Evolutionary conservation across 2,113 vertebrate species (phyloP), one percentile per base, ranked within the genome.

Genomic region (Alces alces): DNA sequence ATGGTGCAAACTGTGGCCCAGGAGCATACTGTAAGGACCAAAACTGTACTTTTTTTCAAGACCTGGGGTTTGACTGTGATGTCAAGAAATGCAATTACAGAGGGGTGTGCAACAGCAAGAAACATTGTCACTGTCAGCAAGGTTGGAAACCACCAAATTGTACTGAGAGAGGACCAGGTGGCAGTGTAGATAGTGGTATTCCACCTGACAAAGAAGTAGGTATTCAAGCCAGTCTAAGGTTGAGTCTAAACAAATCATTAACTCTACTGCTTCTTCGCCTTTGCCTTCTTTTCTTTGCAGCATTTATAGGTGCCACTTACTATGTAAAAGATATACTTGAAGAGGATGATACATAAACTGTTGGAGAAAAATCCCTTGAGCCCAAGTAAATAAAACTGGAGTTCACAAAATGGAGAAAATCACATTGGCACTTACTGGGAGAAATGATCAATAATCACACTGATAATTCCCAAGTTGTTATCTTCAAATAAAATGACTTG

Each of bases 101-200:
- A 95, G 98, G 98, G 8, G 85, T 98, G 33, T 99, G 99, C 76
- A 99, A 99, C 95, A 98, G 28, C 25, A 23, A 0, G 0, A 97
- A 97, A 39, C 61, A 98, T 2, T 99, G 98, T 80, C 98, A 99
- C 86, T 99, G 98, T 78, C 0, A 60, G 1, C 79, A 6, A 45
- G 98, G 98, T 14, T 98, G 98, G 98, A 92, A 84, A 61, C 98
- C 98, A 96, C 98, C 98, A 0, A 3, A 12, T 0, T 99, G 99
- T 93, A 6, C 39, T 2, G 0, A 0, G 0, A 21, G 1, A 93
- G 98, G 98, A 89, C 2, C 3, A 10, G 98, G 98, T 10, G 98
- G 98, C 2, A 99, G 98, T 17, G 0, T 88, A 82, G 98, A 98
- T 8, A 98, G 98, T 61, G 98, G 98, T 9, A 98, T 98, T 14